Conservation (phyloP, 1,140 invertebrate species). For the Euura lappo region DNA sequence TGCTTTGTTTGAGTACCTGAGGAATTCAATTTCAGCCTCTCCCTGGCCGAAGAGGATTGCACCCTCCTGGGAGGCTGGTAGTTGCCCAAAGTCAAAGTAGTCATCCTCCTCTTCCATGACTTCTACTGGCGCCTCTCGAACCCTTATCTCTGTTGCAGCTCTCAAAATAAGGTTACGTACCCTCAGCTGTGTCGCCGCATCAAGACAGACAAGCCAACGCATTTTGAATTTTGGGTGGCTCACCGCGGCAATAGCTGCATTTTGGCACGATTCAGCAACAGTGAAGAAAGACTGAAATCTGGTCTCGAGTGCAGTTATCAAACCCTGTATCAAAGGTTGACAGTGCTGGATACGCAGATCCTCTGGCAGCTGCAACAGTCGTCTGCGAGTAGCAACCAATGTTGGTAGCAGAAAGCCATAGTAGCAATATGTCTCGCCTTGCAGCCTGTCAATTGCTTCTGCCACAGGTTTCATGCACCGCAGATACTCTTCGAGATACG, state of each 20-base stretch:
- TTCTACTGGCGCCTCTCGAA: background rate
- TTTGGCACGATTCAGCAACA: too few species aligned
- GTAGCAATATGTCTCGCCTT: constrained; percentile 4
- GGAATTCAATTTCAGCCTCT: too few species aligned
- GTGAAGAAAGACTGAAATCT: too few species aligned
- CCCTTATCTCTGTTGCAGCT: background rate
- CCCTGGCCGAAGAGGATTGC: too few species aligned
- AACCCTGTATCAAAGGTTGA: constrained; percentile 8
- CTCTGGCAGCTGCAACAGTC: background rate
- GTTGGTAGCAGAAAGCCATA: constrained; percentile 28
- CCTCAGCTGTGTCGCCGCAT: background rate
- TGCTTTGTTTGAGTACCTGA: too few species aligned
- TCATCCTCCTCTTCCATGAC: too few species aligned
- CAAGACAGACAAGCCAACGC: background rate
- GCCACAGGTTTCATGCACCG: constrained; percentile 23
- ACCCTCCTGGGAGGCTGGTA: too few species aligned
- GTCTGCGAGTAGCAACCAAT: constrained; percentile 14
- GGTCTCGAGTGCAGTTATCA: background rate
- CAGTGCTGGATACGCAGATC: background rate
- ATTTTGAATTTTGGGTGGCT: constrained; percentile 13
- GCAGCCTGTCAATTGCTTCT: constrained; percentile 22
- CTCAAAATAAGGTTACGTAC: background rate
- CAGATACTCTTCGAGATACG: background rate
- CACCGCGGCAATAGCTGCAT: constrained; percentile 11
- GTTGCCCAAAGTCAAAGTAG: too few species aligned